Conservation (phyloP, 2,797 vertebrate species). For the Todus mexicanus region DNA sequence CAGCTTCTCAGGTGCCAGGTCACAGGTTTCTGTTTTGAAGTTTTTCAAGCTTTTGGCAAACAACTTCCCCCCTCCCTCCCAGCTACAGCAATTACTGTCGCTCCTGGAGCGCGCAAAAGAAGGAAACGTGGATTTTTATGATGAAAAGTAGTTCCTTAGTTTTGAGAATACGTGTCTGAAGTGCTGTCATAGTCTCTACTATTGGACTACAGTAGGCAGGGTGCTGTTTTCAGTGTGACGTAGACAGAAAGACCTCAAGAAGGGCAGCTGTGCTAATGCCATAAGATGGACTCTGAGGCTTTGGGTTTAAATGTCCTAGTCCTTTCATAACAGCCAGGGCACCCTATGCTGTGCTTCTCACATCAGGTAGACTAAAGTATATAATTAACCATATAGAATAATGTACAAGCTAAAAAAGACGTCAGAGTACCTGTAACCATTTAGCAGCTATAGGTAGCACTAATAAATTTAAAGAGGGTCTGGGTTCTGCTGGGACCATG, state of each 20-base stretch:
- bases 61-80: no score
- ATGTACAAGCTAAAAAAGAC: background rate
- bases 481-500: background rate
- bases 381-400: background rate
- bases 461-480: background rate
- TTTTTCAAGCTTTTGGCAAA: background rate
- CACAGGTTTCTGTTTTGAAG: background rate
- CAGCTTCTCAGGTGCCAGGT: background rate
- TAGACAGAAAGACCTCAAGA: background rate
- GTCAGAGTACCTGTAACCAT: background rate
- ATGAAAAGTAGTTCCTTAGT: background rate
- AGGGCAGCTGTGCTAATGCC: background rate
- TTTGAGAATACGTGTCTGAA: background rate
- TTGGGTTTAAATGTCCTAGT: background rate
- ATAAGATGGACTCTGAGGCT: background rate
- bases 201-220: background rate
- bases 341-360: accelerated
- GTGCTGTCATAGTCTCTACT: background rate
- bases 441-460: background rate
- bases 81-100: background rate
- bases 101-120: background rate
- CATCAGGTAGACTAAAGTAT: background rate
- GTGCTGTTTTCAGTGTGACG: background rate
- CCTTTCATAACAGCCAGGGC: background rate
- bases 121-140: background rate